Percentiles rank a stretch among this genome's conserved stretches.
These are phyloP conservation scores for Girardinus metallicus DNA, from an alignment of 2,797 vertebrate species.

Conservation along the genomic window DNA sequence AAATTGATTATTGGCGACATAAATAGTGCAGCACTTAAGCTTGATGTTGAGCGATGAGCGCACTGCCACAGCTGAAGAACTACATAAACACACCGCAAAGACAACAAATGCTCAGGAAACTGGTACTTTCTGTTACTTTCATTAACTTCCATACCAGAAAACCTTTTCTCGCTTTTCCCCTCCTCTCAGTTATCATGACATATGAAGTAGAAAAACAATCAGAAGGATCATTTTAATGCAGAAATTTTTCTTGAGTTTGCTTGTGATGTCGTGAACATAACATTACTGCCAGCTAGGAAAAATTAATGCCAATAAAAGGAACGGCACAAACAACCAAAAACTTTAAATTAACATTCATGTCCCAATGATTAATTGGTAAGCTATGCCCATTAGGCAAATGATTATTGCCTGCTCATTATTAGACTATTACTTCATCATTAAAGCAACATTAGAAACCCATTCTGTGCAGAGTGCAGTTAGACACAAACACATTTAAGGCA, in stretches of 20 bases:
- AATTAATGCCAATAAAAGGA: conserved; percentile 8
- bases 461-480: conserved; percentile 33
- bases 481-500: conserved; percentile 36
- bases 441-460: conserved; percentile 65
- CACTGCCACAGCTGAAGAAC: not conserved
- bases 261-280: not conserved
- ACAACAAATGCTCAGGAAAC: not conserved
- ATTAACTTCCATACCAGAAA: not conserved
- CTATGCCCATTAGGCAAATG: conserved; percentile 66
- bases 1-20: not conserved
- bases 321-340: conserved; percentile 5
- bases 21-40: not conserved
- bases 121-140: not conserved
- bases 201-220: not conserved
- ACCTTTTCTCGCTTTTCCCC: not conserved
- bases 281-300: conserved; percentile 10
- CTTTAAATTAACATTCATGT: conserved; percentile 53
- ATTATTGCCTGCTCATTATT: conserved; percentile 74
- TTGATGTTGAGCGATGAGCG: not conserved
- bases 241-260: not conserved
- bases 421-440: conserved; percentile 68
- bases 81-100: not conserved
- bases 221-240: not conserved
- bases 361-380: conserved; percentile 67
- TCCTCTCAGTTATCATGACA: not conserved